Percentiles rank a stretch among this genome's conserved stretches.
These are phyloP conservation scores for Chascanopsetta lugubris DNA, from an alignment of 2,113 vertebrate species.

Conservation along the genomic window DNA sequence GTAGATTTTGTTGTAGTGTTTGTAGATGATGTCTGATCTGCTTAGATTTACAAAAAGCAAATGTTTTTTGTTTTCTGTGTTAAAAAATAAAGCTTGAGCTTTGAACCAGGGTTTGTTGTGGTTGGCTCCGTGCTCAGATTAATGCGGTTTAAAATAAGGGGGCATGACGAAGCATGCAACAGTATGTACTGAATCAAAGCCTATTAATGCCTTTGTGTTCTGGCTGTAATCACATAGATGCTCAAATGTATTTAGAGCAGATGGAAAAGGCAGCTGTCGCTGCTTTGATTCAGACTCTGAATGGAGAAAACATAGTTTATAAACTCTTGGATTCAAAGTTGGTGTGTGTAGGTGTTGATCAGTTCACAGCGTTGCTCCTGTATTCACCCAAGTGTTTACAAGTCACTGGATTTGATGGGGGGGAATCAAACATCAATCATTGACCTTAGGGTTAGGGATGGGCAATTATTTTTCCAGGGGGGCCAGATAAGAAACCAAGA, in stretches of 20 bases:
- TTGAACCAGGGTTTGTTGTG: constrained; percentile 3
- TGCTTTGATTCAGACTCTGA: constrained; percentile 3
- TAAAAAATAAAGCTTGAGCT: neutral
- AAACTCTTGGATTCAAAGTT: neutral
- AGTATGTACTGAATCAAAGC: constrained; percentile 1
- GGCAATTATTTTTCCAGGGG: no score
- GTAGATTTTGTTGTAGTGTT: constrained; percentile 27
- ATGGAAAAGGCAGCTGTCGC: constrained; percentile 13
- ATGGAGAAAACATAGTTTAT: neutral
- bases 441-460: no score
- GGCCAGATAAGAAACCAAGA: no score
- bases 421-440: no score
- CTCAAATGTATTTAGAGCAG: constrained; percentile 10
- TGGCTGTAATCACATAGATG: neutral
- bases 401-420: no score
- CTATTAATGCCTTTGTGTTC: constrained; percentile 2
- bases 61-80: constrained; percentile 7
- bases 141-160: neutral
- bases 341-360: neutral
- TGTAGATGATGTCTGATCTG: constrained; percentile 2
- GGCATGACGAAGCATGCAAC: neutral
- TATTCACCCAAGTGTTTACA: neutral
- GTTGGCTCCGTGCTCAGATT: neutral
- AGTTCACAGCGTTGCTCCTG: neutral
- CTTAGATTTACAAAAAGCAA: constrained; percentile 5